A percentile compares a stretch with the other conserved stretches of the same genome.
phyloP scores from a whole-genome alignment of 2,888 invertebrate genomes.

The Dynastes hyllus region DNA sequence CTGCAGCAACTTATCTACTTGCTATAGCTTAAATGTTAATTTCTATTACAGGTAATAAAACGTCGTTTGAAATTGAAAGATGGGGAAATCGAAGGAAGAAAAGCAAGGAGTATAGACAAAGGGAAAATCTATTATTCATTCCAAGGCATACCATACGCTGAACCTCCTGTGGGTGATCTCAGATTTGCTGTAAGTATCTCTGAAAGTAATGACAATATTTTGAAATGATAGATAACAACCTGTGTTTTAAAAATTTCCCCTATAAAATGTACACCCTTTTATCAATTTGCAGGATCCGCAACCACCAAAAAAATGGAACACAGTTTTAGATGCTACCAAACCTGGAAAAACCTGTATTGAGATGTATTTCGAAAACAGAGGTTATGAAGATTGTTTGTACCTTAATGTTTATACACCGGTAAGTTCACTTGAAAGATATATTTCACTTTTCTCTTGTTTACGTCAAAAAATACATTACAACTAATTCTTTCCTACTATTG shows the following conservation, averaged over 20 bases:
- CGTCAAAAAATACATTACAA: too few relatives aligned
- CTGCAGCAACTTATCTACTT: too few relatives aligned
- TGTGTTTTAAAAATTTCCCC: background rate
- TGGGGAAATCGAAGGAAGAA: conserved; percentile 45
- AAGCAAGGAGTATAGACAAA: conserved; percentile 39
- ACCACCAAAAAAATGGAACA: conserved; percentile 32
- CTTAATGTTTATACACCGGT: conserved; percentile 43
- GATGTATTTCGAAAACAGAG: conserved; percentile 21
- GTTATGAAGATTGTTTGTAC: conserved; percentile 45
- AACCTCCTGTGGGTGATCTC: conserved; percentile 49
- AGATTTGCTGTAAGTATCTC: conserved; percentile 50
- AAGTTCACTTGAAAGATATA: background rate
- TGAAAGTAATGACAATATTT: too few relatives aligned
- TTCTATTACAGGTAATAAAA: background rate
- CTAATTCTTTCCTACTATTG: too few relatives aligned
- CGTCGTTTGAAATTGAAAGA: conserved; percentile 23
- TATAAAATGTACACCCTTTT: too few relatives aligned
- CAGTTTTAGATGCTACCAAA: conserved; percentile 35
- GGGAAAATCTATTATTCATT: conserved; percentile 45
- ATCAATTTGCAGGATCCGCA: conserved; percentile 42
- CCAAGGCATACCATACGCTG: conserved; percentile 50
- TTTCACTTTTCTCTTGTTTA: too few relatives aligned
- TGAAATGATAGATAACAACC: too few relatives aligned
- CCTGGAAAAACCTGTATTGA: conserved; percentile 42
- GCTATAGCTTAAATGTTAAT: too few relatives aligned